Base-by-base conservation (phyloP, 2,797 vertebrate genomes). In the Sebastes variabilis region DNA sequence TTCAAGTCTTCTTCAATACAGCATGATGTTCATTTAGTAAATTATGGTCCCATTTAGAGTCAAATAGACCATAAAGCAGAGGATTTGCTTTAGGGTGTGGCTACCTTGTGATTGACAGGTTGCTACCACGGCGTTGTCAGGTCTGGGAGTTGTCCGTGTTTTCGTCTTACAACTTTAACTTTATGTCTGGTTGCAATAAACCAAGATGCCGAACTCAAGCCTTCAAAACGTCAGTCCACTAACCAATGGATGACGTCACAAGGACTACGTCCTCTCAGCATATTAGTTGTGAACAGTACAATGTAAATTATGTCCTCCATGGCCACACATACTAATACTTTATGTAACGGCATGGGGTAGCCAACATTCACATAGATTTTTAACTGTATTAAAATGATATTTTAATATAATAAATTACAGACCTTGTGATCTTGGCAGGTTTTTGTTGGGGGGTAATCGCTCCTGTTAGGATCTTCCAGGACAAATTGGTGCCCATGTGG, bases 101-200 rank as follows among this genome's bases (percentile, higher is more conserved):
- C 46, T 49, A 49, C 46, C 46, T 49, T 49, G 18, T 49, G 46
- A 49, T 49, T 49, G 46, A 49, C 46, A 49, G 46, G 18, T 49
- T 0, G 1, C 0, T 52, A 9, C 20, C 49, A 4, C 4, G 13
- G 49, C 0, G 0, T 52, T 52, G 49, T n/a, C 49, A 4, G 0
- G 16, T 52, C 46, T 52, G 46, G 7, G 46, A 8, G 8, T 49
- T 49, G 46, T 49, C 38, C 2, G 6, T 42, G 13, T 34, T 34
- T 25, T 25, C 24, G 24, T 25, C 24, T 25, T 25, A 25, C 24
- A 25, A 25, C 24, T 25, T 25, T 25, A 25, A 25, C 24, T 25
- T 25, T 25, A 25, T 25, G 24, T 25, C 24, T 25, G 18, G 46
- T 49, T 49, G 46, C 46, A 49, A 49, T 0, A 49, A 49, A 49